Conservation (phyloP, 2,797 vertebrate species). For the Buceros bicornis region DNA sequence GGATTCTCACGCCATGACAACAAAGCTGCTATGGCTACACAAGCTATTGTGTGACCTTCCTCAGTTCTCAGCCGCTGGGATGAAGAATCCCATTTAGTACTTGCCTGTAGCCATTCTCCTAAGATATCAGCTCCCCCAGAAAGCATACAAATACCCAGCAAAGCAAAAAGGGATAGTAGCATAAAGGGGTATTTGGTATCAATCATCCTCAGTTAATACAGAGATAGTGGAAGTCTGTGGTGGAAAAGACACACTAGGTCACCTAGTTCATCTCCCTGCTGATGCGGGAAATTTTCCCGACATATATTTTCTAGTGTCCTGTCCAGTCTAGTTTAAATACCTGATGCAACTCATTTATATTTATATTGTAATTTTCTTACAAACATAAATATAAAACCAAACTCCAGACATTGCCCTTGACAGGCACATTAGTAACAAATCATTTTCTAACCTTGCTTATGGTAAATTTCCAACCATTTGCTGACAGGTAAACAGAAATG, state of each 20-base stretch:
- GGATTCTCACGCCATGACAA: conserved; percentile 65
- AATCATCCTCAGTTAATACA: conserved; percentile 43
- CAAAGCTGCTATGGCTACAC: conserved; percentile 68
- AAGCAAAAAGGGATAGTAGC: neutral
- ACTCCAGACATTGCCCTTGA: conserved; percentile 75
- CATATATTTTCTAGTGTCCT: conserved; percentile 56
- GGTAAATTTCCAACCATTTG: conserved; percentile 69
- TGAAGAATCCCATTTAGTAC: conserved; percentile 34
- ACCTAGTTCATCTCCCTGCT: conserved; percentile 55
- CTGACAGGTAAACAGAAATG: conserved; percentile 56
- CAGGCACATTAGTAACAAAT: conserved; percentile 70
- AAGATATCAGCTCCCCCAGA: conserved; percentile 1
- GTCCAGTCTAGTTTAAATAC: conserved; percentile 67
- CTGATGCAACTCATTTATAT: conserved; percentile 72
- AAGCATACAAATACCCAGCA: conserved; percentile 15
- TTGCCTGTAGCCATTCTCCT: neutral
- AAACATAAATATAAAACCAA: conserved; percentile 76
- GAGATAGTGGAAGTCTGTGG: conserved; percentile 20
- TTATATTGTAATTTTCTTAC: conserved; percentile 75
- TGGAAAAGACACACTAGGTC: conserved; percentile 54
- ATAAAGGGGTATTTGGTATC: conserved; percentile 49
- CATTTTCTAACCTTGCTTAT: conserved; percentile 75
- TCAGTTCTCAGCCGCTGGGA: neutral
- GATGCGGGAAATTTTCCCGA: conserved; percentile 11
- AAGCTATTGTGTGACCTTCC: conserved; percentile 45